A percentile compares a stretch with the other conserved stretches of the same genome.
phyloP scores from a whole-genome alignment of 2,888 invertebrate genomes.

The Belgica antarctica region DNA sequence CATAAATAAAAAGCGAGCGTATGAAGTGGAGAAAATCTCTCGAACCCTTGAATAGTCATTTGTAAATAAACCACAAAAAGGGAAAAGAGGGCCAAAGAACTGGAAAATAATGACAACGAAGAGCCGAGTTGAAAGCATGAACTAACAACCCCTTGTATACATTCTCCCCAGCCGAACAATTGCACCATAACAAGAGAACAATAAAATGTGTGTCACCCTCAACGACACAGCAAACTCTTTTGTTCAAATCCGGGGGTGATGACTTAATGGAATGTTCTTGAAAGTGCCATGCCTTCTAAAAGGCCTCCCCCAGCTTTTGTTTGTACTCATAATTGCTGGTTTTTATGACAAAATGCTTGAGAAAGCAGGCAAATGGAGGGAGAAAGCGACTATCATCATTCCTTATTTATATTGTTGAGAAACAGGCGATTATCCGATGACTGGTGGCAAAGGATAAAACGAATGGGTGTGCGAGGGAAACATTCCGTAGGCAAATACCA shows the following conservation, averaged over 20 bases:
- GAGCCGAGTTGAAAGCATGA: constrained; percentile 12
- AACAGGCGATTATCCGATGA: background rate
- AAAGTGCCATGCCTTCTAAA: constrained; percentile 22
- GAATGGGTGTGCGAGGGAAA: background rate
- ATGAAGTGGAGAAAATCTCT: background rate
- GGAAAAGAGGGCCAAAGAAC: background rate
- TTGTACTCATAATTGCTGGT: constrained; percentile 39
- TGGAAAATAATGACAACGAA: constrained; percentile 30
- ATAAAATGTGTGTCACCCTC: background rate
- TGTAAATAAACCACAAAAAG: constrained; percentile 37
- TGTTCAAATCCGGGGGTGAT: constrained; percentile 23
- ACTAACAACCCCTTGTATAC: constrained; percentile 3
- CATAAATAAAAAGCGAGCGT: constrained; percentile 5
- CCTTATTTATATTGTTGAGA: background rate
- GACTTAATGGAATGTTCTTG: constrained; percentile 25
- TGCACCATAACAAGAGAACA: constrained; percentile 7
- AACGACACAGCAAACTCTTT: constrained; percentile 1
- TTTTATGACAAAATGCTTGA: constrained; percentile 31
- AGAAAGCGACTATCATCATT: background rate
- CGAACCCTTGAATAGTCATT: constrained; percentile 39
- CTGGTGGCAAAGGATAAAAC: background rate
- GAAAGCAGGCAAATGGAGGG: too few species aligned
- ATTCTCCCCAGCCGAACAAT: background rate
- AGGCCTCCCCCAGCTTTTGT: constrained; percentile 10
- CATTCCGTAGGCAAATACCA: background rate